Percentiles rank a stretch among this genome's conserved stretches.
These are phyloP conservation scores for Nixonia krombeini DNA, from an alignment of 1,140 invertebrate genomes.

Conservation along the genomic window DNA sequence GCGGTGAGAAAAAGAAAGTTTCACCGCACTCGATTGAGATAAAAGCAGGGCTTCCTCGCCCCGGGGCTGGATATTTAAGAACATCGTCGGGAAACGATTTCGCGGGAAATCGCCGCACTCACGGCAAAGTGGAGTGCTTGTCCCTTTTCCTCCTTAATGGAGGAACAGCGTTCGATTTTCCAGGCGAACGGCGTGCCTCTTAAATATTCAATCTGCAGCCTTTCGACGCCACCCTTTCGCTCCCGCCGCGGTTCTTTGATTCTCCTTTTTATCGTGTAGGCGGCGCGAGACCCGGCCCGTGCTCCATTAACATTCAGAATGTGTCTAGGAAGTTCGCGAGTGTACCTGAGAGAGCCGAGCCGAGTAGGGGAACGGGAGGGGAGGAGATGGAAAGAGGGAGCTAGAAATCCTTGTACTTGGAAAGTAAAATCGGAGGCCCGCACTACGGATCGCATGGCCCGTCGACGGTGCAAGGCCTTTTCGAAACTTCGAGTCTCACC, in stretches of 20 bases:
- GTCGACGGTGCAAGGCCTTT: conserved; percentile 22
- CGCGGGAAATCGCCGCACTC: conserved; percentile 36
- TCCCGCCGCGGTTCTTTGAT: conserved; percentile 43
- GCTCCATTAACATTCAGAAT: conserved; percentile 46
- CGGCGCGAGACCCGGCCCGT: conserved; percentile 29
- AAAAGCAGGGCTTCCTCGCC: conserved; percentile 12
- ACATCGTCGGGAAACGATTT: conserved; percentile 37
- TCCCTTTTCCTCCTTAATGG: conserved; percentile 56
- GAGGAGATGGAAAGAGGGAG: too few relatives aligned
- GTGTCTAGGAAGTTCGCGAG: conserved; percentile 46
- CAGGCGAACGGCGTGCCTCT: conserved; percentile 52
- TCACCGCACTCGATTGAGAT: background rate
- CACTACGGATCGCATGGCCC: conserved; percentile 39
- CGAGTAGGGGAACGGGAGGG: too few relatives aligned
- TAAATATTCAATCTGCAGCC: conserved; percentile 64
- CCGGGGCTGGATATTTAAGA: conserved; percentile 24
- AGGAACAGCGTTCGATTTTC: conserved; percentile 64
- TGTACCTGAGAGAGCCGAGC: conserved; percentile 39
- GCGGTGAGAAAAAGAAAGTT: conserved; percentile 1
- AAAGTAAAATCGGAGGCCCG: conserved; percentile 44
- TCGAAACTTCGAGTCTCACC: too few relatives aligned
- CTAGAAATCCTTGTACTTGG: conserved; percentile 46
- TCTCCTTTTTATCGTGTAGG: conserved; percentile 43
- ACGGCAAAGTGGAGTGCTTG: conserved; percentile 38
- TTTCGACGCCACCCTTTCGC: conserved; percentile 23